Evolutionary conservation across 2,113 vertebrate genomes (phyloP), one percentile per base, ranked within the genome.

Genomic region (Microtus montanus): DNA sequence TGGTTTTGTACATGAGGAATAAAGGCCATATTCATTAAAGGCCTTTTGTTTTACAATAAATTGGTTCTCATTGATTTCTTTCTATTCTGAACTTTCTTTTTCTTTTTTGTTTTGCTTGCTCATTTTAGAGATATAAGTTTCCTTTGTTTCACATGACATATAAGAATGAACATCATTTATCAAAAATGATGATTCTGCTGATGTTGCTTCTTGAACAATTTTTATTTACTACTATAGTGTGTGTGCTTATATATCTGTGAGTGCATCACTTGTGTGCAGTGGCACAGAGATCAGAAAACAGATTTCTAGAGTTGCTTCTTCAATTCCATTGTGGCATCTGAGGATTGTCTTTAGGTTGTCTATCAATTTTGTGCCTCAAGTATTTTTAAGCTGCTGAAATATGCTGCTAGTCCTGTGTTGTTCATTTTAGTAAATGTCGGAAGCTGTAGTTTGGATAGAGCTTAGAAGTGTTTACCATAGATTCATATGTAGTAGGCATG

Each of bases 1-100:
- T 88, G 49, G 77, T 83, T 93, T 96, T 92, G 8, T 17, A 3
- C 38, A 52, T n/a, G 73, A 89, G 49, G 66, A 95, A 82, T 19
- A n/a, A 95, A 44, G n/a, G 11, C 63, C 24, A 30, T 66, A 78
- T 89, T 86, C 47, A 77, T 96, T 87, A 38, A 10, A 73, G 13
- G 15, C n/a, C 22, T 35, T 80, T 4, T 73, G 33, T 83, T 92
- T 19, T 78, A 3, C 14, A 91, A 7, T 94, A 78, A 83, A 35
- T 13, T 93, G 35, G 19, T 8, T 35, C 20, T 73, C 2, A 88
- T 38, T 61, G 52, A 74, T 84, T 94, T 78, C 14, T 93, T 93
- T 84, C 47, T 75, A 2, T 93, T 14, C 0, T 74, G 12, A 28
- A 52, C 13, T 61, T 94, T 9, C 19, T 41, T 61, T 94, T 89